A percentile compares a stretch with the other conserved stretches of the same genome.
phyloP scores from a whole-genome alignment of 2,888 invertebrate genomes.

The Crossocerus cetratus region DNA sequence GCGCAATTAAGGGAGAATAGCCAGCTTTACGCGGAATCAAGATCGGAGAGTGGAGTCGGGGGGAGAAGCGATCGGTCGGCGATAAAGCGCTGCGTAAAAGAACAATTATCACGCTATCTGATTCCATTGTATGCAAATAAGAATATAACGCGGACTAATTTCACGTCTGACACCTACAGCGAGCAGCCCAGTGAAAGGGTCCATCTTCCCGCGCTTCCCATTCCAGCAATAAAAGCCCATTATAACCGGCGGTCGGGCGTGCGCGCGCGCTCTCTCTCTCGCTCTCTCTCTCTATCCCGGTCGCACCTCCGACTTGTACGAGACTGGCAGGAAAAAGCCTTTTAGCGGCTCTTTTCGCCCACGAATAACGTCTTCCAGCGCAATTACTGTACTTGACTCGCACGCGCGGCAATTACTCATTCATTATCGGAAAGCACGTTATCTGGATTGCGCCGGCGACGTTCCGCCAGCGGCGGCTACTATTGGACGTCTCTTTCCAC shows the following conservation, averaged over 20 bases:
- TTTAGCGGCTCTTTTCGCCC: constrained; percentile 39
- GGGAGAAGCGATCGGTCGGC: constrained; percentile 29
- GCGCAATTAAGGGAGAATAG: constrained; percentile 27
- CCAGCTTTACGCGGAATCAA: constrained; percentile 13
- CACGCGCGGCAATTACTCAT: constrained; percentile 43
- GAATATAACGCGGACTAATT: constrained; percentile 61
- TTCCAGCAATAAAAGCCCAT: constrained; percentile 60
- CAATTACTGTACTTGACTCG: constrained; percentile 42
- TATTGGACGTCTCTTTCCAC: constrained; percentile 10
- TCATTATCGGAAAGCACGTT: constrained; percentile 49
- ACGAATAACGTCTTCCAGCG: constrained; percentile 46
- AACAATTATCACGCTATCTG: constrained; percentile 60
- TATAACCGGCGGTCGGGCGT: constrained; percentile 28
- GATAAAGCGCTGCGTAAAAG: constrained; percentile 54
- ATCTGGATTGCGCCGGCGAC: constrained; percentile 20
- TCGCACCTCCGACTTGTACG: constrained; percentile 27
- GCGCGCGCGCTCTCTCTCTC: no score
- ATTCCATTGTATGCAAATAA: constrained; percentile 62
- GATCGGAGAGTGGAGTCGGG: constrained; percentile 14
- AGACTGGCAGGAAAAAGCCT: constrained; percentile 53
- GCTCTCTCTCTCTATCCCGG: no score
- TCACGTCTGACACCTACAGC: constrained; percentile 56
- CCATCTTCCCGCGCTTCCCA: constrained; percentile 48
- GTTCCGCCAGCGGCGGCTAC: constrained; percentile 18
- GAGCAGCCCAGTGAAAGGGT: constrained; percentile 38